Conservation (phyloP, 2,113 vertebrate species). For the Peromyscus leucopus region DNA sequence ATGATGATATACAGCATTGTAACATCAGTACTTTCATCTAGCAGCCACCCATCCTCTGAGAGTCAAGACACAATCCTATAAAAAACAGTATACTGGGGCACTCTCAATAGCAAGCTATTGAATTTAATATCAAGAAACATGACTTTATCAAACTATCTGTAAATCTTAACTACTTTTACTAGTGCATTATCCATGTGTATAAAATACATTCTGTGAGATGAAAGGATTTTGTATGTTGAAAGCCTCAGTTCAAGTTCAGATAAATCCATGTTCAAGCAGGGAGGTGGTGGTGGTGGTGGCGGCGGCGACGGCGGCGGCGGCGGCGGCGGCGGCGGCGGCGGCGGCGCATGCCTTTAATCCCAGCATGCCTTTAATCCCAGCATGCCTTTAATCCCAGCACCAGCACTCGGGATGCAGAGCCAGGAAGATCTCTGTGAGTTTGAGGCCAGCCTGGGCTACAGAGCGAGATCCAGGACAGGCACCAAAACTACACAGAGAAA, state of each 20-base stretch:
- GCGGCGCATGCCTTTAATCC: too few relatives aligned
- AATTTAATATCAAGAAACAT: conserved; percentile 11
- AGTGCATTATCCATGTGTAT: neutral
- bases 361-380: too few relatives aligned
- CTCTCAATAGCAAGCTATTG: neutral
- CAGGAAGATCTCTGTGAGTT: too few relatives aligned
- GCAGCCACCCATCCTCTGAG: neutral
- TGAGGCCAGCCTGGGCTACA: too few relatives aligned
- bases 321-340: too few relatives aligned
- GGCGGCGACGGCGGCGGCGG: too few relatives aligned
- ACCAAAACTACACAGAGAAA: too few relatives aligned
- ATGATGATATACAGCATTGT: neutral
- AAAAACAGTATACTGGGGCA: neutral
- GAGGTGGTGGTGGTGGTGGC: too few relatives aligned
- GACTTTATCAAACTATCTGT: neutral
- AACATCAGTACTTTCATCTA: neutral
- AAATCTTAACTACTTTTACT: neutral
- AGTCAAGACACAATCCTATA: neutral
- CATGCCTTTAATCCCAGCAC: too few relatives aligned
- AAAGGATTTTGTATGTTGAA: neutral
- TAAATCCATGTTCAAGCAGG: neutral
- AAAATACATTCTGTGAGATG: neutral
- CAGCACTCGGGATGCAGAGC: too few relatives aligned
- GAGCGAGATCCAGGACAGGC: too few relatives aligned
- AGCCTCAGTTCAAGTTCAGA: neutral